These are phyloP conservation scores for Xestia rhomboidea DNA, from an alignment of 2,888 invertebrate species.

Conservation along the genomic window DNA sequence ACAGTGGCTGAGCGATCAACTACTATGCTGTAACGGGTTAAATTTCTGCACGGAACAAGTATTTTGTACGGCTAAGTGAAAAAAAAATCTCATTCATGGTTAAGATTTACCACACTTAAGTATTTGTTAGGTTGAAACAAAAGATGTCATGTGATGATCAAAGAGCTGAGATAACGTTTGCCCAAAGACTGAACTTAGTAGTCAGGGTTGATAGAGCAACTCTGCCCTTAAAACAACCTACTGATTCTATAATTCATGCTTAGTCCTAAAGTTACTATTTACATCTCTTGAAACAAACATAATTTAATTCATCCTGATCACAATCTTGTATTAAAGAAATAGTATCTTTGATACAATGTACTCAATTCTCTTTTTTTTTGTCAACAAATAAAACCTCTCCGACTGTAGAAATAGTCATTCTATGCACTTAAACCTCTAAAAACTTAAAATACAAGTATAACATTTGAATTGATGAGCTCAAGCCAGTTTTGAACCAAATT, in stretches of 20 bases:
- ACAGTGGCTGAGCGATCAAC: too few species aligned
- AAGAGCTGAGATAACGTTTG: too few species aligned
- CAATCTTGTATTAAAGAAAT: background rate
- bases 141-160: too few species aligned
- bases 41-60: too few species aligned
- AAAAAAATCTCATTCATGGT: too few species aligned
- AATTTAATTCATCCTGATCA: background rate
- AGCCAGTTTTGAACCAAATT: background rate
- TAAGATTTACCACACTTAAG: too few species aligned
- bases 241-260: background rate
- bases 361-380: slow-evolving; percentile 9
- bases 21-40: too few species aligned
- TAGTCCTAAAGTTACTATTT: background rate
- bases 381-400: slow-evolving; percentile 7
- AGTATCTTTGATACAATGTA: background rate
- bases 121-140: too few species aligned
- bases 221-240: too few species aligned
- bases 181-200: too few species aligned
- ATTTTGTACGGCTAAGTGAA: too few species aligned
- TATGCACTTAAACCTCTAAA: background rate
- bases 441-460: accelerated
- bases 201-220: background rate
- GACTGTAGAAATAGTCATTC: background rate
- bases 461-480: background rate
- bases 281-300: background rate